Base-by-base conservation (phyloP, 2,113 vertebrate genomes). In the Alethe castanea region DNA sequence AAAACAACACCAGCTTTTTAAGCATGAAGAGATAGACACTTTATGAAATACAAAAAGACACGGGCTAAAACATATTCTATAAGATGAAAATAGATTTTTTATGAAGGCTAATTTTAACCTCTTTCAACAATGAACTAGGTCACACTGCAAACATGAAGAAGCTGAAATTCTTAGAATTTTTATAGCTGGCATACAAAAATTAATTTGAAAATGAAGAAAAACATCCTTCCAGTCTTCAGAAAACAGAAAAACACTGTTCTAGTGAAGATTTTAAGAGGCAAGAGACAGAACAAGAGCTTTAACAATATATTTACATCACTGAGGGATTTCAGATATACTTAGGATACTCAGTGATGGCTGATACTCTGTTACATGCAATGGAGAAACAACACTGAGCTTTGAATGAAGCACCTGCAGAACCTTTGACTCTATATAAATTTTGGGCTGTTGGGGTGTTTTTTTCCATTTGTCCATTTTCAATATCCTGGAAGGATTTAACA, bases 21-120 rank as follows among this genome's bases (percentile, higher is more conserved):
- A 82, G 81, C 81, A 82, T 33, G 67, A 70, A 91, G 90, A 96
- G 84, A 97, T 19, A 86, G 52, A 72, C 73, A 78, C n/a, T 90
- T 96, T 79, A 82, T 90, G 50, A 97, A 97, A 96, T 67, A 80
- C 33, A 70, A 71, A 88, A 96, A 90, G 94, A 97, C 59, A 13
- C 8, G 7, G 56, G 28, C 77, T 74, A 87, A 96, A 95, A 91
- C 28, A 96, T 87, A 86, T 42, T 79, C 31, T 71, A 56, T 92
- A 42, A 95, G 65, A 91, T 77, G 26, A 91, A 88, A 90, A 93
- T 18, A 92, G 80, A 69, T 74, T 91, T 92, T 84, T 91, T 72
- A 86, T 79, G 35, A 77, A 89, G 48, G 54, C 44, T 94, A 89
- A 95, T 94, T 97, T 95, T 90, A 97, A 80, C 78, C 83, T 91